A percentile compares a stretch with the other conserved stretches of the same genome.
Evolutionary conservation across 2,797 vertebrate genomes (phyloP).

Genomic region (Squalus acanthias): DNA sequence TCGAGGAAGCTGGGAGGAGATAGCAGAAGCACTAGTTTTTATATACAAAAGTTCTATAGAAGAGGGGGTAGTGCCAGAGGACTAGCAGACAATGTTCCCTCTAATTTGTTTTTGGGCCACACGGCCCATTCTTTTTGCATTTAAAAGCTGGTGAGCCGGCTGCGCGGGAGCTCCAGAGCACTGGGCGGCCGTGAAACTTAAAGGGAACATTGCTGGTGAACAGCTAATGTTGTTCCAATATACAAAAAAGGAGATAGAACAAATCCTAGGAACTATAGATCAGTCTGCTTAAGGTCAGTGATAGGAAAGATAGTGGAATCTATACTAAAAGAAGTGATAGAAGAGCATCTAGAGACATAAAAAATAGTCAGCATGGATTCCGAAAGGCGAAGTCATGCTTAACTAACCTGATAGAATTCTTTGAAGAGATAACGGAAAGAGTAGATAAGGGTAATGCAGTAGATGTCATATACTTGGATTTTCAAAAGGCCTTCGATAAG

Average conservation of each 20-base stretch:
- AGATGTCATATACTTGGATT: not conserved
- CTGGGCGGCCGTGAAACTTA: no score
- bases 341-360: not conserved
- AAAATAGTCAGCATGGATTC: not conserved
- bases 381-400: not conserved
- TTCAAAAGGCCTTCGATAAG: conserved; percentile 22
- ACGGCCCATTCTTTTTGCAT: no score
- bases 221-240: not conserved
- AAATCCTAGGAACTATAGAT: not conserved
- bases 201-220: not conserved
- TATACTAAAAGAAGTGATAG: not conserved
- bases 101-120: no score
- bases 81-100: no score
- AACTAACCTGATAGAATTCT: not conserved
- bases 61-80: not conserved
- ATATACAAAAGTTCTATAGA: not conserved
- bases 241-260: not conserved
- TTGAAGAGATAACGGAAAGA: conserved; percentile 4
- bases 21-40: not conserved
- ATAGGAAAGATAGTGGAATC: not conserved
- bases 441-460: not conserved
- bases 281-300: not conserved
- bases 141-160: no score
- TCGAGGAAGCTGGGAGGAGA: not conserved
- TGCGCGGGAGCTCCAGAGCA: no score